Evolutionary conservation across 1,140 invertebrate species (phyloP), one percentile per base, ranked within the genome.

Genomic region (Lordiphosa mommai): DNA sequence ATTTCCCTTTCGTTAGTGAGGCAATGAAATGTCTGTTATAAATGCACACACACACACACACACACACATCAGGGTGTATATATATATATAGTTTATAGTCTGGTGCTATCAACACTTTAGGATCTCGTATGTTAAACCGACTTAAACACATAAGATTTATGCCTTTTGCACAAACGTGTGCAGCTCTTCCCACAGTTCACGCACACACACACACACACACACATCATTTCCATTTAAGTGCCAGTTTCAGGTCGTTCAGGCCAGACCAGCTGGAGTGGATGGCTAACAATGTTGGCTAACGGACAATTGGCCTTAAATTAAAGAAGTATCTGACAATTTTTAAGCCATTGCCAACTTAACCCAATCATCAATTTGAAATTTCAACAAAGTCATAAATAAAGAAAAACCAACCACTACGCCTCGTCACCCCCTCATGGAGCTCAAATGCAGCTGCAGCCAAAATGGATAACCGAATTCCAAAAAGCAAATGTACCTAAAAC

Each of bases 11-110:
- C 67, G 67, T 70, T 70, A 70, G 67, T 70, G 67, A 70, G 66
- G 67, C 67, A 70, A 70, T 70, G 67, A 70, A 70, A 70, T 70
- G 65, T 70, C 67, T 70, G 65, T 70, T 70, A 70, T 70, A 69
- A 70, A 56, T 63, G 65, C 65, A 70, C 64, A 69, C 58, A 44
- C 37, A 20, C 52, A 5, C 13, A 33, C 48, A 10, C 33, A 38
- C 33, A 30, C 17, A 23, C 14, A 12, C 33, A 61, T 41, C 7
- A n/a, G 13, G 16, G 17, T 33, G 9, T 33, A 40, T 14, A 57
- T 12, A 49, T 41, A 69, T 46, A 51, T 70, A 70, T 70, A 69
- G 58, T 70, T 70, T 70, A 70, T 70, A 70, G 67, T 69, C 67
- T 70, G 65, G 66, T 58, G 67, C 67, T 70, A 70, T 70, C 67